Base-by-base conservation (phyloP, 1,140 invertebrate genomes). In the Caerostris extrusa region DNA sequence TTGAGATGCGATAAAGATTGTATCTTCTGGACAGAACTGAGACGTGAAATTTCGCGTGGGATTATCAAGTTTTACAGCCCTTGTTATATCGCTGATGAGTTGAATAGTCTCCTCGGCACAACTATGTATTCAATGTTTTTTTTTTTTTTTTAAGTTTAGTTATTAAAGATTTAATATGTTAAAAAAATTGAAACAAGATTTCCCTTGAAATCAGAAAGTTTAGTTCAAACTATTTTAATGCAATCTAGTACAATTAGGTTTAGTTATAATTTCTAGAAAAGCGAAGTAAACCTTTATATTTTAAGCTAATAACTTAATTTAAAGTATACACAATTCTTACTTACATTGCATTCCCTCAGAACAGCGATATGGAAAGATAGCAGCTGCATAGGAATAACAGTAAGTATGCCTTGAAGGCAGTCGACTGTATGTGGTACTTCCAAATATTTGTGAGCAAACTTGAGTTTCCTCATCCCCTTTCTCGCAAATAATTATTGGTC, bases 351-450 rank as follows among this genome's bases (percentile, higher is more conserved):
- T 34, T 98, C 98, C 94, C 98, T 97, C n/a, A 99, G 96, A 34
- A 99, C 98, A 83, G 99, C 99, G 95, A 99, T 98, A 95, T 99
- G 99, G 96, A 99, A 99, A 56, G 98, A 99, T 5, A 99, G 97
- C 60, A 99, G 96, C 96, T 99, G 99, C 97, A 99, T 97, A 8
- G 99, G 99, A 96, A 99, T 99, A 34, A 99, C 99, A 6, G 98
- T 99, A 7, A 99, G 97, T 95, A 99, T 97, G 61, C 98, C 98
- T 96, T 98, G 97, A 50, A 99, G 97, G 96, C 99, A 99, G 96
- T 99, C 99, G 5, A 99, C 99, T 4, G 98, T 99, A 96, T 98
- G 98, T 7, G 99, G 99, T 17, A 97, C 96, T 95, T 97, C 95
- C 96, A 97, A 95, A 97, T 97, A 93, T 97, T 96, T 92, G 90